These are phyloP conservation scores for Nasonia longicornis DNA, from an alignment of 1,140 invertebrate genomes.

Conservation along the genomic window DNA sequence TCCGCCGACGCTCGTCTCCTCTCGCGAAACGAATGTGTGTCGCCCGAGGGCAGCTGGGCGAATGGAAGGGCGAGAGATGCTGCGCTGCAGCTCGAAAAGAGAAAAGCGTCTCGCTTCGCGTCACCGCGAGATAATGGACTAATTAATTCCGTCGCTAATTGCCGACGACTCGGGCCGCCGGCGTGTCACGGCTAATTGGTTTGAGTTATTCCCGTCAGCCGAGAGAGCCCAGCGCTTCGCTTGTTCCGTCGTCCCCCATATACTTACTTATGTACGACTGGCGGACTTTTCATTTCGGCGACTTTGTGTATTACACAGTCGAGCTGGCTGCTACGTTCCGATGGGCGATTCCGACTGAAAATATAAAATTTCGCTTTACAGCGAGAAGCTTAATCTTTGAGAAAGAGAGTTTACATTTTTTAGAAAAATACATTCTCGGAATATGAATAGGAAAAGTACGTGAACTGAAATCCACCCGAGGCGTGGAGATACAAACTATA, in stretches of 20 bases:
- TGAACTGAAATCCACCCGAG: conserved; percentile 17
- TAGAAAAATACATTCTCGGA: background rate
- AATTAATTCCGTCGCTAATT: conserved; percentile 66
- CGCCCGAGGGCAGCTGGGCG: conserved; percentile 10
- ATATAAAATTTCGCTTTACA: too few relatives aligned
- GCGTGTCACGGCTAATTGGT: conserved; percentile 61
- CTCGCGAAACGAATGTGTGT: conserved; percentile 48
- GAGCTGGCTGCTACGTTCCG: too few relatives aligned
- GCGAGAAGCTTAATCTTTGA: too few relatives aligned
- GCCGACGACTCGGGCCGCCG: conserved; percentile 51
- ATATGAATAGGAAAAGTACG: conserved; percentile 2
- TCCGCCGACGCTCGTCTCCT: conserved; percentile 32
- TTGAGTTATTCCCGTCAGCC: conserved; percentile 54
- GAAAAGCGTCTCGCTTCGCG: conserved; percentile 46
- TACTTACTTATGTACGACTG: background rate
- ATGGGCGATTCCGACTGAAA: too few relatives aligned
- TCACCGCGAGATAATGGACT: conserved; percentile 59
- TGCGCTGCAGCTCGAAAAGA: background rate
- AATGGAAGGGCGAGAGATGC: background rate
- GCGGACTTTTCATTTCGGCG: background rate
- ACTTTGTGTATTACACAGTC: background rate
- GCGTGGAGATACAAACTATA: conserved; percentile 40
- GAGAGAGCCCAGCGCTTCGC: conserved; percentile 29
- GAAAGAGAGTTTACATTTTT: background rate
- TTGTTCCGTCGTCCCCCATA: conserved; percentile 39